Evolutionary conservation across 1,140 invertebrate species (phyloP).

Genomic region (Gonioctena quinquepunctata): DNA sequence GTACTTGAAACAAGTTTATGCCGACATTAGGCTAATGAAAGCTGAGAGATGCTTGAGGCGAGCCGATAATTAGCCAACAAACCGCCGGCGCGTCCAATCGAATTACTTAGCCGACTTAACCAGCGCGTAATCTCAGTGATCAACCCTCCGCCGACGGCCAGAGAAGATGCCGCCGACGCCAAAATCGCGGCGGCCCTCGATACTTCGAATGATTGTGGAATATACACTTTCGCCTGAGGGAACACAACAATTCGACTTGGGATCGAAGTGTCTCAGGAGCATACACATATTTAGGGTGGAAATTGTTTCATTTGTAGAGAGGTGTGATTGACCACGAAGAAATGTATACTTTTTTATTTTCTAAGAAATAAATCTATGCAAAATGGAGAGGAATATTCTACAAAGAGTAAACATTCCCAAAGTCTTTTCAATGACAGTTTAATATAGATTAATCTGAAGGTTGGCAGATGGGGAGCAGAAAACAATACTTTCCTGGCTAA

Average conservation of each 20-base stretch:
- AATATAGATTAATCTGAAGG: too few species aligned
- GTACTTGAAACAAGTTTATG: constrained; percentile 12
- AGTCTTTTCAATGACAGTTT: too few species aligned
- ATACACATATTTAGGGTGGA: too few species aligned
- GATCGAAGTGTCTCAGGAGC: too few species aligned
- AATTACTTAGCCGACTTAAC: constrained; percentile 42
- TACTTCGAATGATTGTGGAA: not conserved
- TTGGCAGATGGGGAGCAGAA: too few species aligned
- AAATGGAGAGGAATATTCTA: too few species aligned
- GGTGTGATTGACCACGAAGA: too few species aligned
- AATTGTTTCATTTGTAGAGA: too few species aligned
- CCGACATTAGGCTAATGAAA: constrained; percentile 46
- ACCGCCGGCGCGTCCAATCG: constrained; percentile 39
- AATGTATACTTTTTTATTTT: too few species aligned
- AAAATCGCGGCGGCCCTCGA: not conserved
- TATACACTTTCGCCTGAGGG: not conserved
- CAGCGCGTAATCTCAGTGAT: constrained; percentile 42
- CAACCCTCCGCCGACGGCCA: constrained; percentile 19
- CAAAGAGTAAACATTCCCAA: too few species aligned
- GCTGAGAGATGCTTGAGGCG: constrained; percentile 37
- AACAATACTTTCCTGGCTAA: too few species aligned
- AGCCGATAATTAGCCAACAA: constrained; percentile 50
- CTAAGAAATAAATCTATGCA: too few species aligned
- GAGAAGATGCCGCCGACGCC: constrained; percentile 8
- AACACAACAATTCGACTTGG: not conserved